Evolutionary conservation across 1,140 invertebrate species (phyloP), one percentile per base, ranked within the genome.

Genomic region (Drosophila takahashii): DNA sequence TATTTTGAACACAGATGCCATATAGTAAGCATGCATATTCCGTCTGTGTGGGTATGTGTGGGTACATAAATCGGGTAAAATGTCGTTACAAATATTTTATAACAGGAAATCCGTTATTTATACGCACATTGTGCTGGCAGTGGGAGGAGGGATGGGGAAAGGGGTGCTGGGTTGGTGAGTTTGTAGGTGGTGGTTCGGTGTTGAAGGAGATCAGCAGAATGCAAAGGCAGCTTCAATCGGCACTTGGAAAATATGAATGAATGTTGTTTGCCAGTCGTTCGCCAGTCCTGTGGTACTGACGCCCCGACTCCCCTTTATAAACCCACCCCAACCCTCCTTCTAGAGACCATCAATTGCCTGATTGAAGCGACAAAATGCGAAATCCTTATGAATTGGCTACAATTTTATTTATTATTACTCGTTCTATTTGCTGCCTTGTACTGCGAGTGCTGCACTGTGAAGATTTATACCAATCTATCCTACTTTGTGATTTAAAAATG

Each of bases 371-470:
- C 69, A 81, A 89, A 89, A 87, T 89, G 61, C 64, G 61, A 89
- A 87, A 87, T 89, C 84, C 84, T 89, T 89, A 89, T 89, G 84
- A 87, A 87, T 87, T 89, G 84, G 81, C 79, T 89, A 77, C 77
- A 87, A 87, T 87, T 87, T 87, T 87, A 87, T 87, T 83, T 87
- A 89, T 87, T 87, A 87, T 87, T 89, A 83, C 84, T 86, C 74
- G 54, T 84, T 84, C 73, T 86, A 67, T 86, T 86, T 86, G 62
- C 67, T 50, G 62, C 64, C 59, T 69, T 29, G 54, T 62, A 77
- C 47, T 75, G 22, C 41, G 27, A 64, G 39, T 53, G 10, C 48
- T 37, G 42, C 34, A 57, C 45, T 39, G 29, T 2, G 4, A 13
- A n/a, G 8, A 53, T 27, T 8, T 1, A 29, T 2, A 8, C 0